Percentiles rank a stretch among this genome's conserved stretches.
Conservation (phyloP, 2,797 vertebrate species). For the Sebastes minor region DNA sequence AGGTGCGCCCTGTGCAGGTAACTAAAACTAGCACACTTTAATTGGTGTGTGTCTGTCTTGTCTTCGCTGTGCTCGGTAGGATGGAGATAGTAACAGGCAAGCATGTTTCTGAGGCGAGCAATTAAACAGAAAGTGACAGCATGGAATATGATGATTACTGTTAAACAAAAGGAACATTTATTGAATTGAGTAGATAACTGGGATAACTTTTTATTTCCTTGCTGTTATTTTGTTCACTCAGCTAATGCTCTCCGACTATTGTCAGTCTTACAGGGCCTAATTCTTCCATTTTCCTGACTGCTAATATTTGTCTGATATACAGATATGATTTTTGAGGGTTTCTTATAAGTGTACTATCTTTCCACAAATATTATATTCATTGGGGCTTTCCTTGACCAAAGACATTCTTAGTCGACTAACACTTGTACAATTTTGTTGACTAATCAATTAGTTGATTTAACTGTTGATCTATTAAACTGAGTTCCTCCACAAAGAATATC, state of each 20-base stretch:
- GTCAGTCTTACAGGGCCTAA: conserved; percentile 82
- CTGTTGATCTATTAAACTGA: too few species aligned
- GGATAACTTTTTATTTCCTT: conserved; percentile 62
- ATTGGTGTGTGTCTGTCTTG: conserved; percentile 84
- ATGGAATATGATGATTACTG: conserved; percentile 94
- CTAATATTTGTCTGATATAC: conserved; percentile 76
- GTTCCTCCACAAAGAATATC: too few species aligned
- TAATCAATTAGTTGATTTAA: too few species aligned
- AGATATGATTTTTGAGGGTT: conserved; percentile 75
- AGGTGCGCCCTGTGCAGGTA: conserved; percentile 85
- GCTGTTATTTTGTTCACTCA: conserved; percentile 87
- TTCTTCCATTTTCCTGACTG: conserved; percentile 82
- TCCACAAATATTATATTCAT: background rate
- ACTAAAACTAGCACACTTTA: conserved; percentile 87
- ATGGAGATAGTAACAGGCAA: conserved; percentile 88
- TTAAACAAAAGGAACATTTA: conserved; percentile 93
- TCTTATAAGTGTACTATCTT: background rate
- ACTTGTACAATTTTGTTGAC: too few species aligned
- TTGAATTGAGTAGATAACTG: conserved; percentile 91
- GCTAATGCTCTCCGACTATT: conserved; percentile 83
- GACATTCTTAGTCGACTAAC: too few species aligned
- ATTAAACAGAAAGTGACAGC: conserved; percentile 96
- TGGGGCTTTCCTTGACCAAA: too few species aligned
- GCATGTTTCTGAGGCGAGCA: conserved; percentile 90
- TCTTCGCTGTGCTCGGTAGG: conserved; percentile 88